Conservation (phyloP, 2,113 vertebrate species). For the Panurus biarmicus region DNA sequence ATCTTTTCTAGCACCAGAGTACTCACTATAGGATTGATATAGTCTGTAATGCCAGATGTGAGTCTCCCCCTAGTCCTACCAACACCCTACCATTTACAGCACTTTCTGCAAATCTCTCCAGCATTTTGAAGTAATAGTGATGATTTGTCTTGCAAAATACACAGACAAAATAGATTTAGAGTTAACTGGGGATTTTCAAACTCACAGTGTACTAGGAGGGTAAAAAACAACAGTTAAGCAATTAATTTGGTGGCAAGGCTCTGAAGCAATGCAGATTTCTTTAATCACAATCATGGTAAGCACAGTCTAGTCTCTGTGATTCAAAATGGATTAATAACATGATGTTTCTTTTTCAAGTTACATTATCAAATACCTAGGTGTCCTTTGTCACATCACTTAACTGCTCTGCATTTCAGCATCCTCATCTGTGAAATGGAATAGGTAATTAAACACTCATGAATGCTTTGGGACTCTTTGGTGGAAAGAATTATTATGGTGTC, state of each 20-base stretch:
- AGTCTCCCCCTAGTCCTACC: not conserved
- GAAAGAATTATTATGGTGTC: conserved; percentile 64
- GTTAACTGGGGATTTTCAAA: not conserved
- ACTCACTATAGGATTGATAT: not conserved
- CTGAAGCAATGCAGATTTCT: not conserved
- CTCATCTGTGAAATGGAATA: conserved; percentile 36
- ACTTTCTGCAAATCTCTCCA: not conserved
- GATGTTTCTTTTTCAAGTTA: conserved; percentile 47
- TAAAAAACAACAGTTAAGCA: not conserved
- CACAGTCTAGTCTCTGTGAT: not conserved
- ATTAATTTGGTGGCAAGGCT: not conserved
- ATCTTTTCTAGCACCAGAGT: not conserved
- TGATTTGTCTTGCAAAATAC: not conserved
- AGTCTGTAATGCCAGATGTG: not conserved
- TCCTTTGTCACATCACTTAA: conserved; percentile 35
- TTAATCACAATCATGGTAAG: not conserved
- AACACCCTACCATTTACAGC: not conserved
- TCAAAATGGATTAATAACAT: conserved; percentile 28
- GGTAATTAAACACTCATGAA: conserved; percentile 26
- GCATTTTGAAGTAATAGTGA: not conserved
- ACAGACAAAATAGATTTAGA: not conserved
- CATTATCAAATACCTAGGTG: conserved; percentile 39
- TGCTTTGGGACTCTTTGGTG: conserved; percentile 57
- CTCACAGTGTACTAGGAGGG: not conserved
- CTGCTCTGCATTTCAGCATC: conserved; percentile 27